Base-by-base conservation (phyloP, 2,113 vertebrate species). In the Tamias sibiricus region DNA sequence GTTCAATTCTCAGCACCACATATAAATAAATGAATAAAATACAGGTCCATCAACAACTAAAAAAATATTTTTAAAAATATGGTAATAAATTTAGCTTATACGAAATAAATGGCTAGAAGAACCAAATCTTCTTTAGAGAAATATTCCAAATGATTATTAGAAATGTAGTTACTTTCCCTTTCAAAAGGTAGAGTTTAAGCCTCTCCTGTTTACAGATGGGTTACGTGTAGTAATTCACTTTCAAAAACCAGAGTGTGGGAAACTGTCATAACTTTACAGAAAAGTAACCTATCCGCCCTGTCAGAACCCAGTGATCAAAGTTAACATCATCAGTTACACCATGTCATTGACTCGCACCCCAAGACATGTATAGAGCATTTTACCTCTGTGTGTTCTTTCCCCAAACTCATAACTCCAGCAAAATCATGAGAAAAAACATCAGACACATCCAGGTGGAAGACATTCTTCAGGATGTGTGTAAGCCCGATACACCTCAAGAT, bases 81-180 rank as follows among this genome's bases (percentile, higher is more conserved):
- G 47, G 35, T 19, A 83, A 14, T 90, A 85, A 52, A 95, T 91
- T 72, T 96, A 4, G 54, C 42, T 79, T 91, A 84, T 32, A 40
- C 88, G 37, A 83, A 83, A 94, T 69, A 76, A 77, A 59, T 62
- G 9, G 6, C 30, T 24, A 93, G 26, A 44, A 68, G 49, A 88
- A 40, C 62, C 3, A 87, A 69, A 66, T 96, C 66, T 32, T 47
- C n/a, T 57, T 40, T 75, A 85, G 8, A 59, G 37, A 80, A 85
- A 69, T 81, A 91, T 59, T 96, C 32, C 54, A 74, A 77, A 47
- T 82, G 69, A 40, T 35, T 72, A 87, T 80, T 68, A 68, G 4
- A 80, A 83, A 93, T 76, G 30, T 71, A 93, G 82, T 79, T 59
- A 74, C 1, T 85, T 17, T 64, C 81, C 35, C 2, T 0, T n/a